Conservation (phyloP, 2,797 vertebrate genomes). For the Oceanodroma leucorhoa region DNA sequence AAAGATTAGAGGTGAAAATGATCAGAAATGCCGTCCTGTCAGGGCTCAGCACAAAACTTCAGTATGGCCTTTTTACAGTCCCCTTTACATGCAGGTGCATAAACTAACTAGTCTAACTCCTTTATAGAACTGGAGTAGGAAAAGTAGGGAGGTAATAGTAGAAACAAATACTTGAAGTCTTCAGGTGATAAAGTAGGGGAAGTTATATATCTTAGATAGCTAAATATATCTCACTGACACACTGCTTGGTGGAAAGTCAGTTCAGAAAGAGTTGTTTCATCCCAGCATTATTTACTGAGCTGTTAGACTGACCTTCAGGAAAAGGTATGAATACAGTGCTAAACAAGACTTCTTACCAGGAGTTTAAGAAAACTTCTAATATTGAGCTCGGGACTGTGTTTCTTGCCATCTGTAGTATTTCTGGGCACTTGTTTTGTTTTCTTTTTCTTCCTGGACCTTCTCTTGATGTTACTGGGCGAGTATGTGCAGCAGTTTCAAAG, state of each 20-base stretch:
- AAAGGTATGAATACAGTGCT: background rate
- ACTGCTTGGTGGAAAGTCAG: background rate
- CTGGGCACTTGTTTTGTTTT: background rate
- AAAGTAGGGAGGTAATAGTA: background rate
- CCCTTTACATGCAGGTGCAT: background rate
- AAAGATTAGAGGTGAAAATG: background rate
- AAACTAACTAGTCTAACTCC: background rate
- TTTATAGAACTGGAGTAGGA: background rate
- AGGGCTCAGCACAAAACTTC: background rate
- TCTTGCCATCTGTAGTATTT: background rate
- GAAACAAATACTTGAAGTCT: background rate
- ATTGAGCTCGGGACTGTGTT: background rate
- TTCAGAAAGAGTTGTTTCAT: background rate
- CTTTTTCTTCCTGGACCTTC: background rate
- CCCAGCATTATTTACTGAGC: background rate
- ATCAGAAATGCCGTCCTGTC: background rate
- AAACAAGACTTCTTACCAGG: background rate
- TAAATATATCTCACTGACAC: background rate
- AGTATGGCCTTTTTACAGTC: background rate
- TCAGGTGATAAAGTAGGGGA: background rate
- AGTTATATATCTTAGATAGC: background rate
- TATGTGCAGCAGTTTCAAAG: background rate
- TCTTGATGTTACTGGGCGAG: background rate
- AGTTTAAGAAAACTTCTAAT: background rate
- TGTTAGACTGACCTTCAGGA: background rate